Conservation (phyloP, 2,797 vertebrate species). For the Acanthis flammea region DNA sequence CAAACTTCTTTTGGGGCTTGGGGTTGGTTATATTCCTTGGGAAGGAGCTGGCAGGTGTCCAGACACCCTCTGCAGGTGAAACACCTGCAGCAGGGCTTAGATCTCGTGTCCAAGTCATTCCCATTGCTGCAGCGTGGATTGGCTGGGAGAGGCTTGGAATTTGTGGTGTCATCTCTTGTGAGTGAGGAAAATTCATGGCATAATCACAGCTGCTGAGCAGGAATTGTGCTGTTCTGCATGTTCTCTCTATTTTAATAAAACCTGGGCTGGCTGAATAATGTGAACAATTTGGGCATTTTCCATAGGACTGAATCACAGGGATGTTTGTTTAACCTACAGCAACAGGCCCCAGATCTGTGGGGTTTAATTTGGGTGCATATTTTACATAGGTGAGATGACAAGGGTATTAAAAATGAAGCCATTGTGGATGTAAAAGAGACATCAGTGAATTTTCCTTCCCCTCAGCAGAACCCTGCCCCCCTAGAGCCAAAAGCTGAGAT, state of each 20-base stretch:
- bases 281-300: not conserved
- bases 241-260: not conserved
- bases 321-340: slow-evolving; percentile 31
- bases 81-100: not conserved
- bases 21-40: not conserved
- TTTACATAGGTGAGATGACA: slow-evolving; percentile 28
- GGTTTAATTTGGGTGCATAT: not conserved
- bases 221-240: not conserved
- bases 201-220: not conserved
- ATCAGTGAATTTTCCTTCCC: not conserved
- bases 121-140: accelerated
- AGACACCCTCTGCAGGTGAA: not conserved
- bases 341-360: not conserved
- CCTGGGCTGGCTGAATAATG: not conserved
- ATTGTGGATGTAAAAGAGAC: not conserved
- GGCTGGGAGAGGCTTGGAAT: not conserved
- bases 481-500: not conserved
- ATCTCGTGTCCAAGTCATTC: not conserved
- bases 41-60: not conserved
- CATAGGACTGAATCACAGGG: not conserved
- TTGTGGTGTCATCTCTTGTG: not conserved
- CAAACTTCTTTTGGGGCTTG: not conserved
- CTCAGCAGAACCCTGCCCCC: not conserved
- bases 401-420: not conserved
- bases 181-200: not conserved